Conservation (phyloP, 1,140 invertebrate species). For the Trichonephila inaurata region DNA sequence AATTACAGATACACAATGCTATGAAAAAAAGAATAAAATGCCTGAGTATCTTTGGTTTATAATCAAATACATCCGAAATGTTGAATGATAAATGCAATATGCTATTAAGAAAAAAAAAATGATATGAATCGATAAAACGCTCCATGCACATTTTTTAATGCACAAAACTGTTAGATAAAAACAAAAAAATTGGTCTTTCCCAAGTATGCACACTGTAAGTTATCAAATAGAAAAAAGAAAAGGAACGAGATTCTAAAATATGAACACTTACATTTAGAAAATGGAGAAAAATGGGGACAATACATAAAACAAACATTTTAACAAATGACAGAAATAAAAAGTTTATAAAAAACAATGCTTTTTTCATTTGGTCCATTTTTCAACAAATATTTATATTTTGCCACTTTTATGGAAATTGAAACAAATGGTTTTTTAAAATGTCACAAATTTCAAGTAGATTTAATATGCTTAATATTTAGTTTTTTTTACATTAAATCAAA, state of each 20-base stretch:
- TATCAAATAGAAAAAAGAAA: not conserved
- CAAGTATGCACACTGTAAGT: too few relatives aligned
- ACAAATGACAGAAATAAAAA: not conserved
- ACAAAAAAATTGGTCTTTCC: not conserved
- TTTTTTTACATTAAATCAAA: too few relatives aligned
- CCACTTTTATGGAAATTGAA: too few relatives aligned
- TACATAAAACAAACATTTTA: not conserved
- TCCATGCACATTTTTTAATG: not conserved
- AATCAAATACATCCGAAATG: not conserved
- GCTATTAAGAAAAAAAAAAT: not conserved
- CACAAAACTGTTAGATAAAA: not conserved
- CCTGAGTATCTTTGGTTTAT: not conserved
- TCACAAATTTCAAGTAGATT: too few relatives aligned
- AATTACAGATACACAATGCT: not conserved
- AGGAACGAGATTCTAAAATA: not conserved
- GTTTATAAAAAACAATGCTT: not conserved
- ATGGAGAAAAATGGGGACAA: not conserved
- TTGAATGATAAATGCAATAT: too few relatives aligned
- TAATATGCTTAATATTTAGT: too few relatives aligned
- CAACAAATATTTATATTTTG: not conserved
- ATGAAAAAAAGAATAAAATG: not conserved
- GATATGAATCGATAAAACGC: not conserved
- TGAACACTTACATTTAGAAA: not conserved
- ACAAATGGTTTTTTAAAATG: too few relatives aligned
- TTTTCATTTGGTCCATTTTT: not conserved